phyloP scores from a whole-genome alignment of 2,888 invertebrate species.

The Isotomurus palustris region DNA sequence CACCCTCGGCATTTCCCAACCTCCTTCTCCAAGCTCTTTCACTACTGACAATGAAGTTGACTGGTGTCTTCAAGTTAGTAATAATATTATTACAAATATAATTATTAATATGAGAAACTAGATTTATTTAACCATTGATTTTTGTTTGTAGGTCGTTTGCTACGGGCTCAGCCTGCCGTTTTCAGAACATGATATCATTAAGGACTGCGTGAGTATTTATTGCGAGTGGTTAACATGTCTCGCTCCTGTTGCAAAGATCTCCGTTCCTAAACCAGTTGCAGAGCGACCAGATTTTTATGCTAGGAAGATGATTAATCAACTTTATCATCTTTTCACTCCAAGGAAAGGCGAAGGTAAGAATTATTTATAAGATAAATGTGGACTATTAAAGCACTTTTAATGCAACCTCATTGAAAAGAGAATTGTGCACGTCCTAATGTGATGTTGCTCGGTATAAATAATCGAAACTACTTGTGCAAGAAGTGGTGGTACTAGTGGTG shows the following conservation, averaged over 20 bases:
- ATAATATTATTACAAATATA: not conserved
- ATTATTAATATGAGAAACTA: not conserved
- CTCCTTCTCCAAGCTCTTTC: constrained; percentile 76
- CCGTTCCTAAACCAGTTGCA: constrained; percentile 81
- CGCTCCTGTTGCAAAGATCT: constrained; percentile 74
- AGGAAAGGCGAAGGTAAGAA: constrained; percentile 88
- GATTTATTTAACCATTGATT: not conserved
- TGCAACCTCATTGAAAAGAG: no score
- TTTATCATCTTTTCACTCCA: constrained; percentile 91
- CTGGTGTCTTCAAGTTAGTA: constrained; percentile 63
- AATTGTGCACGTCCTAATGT: no score
- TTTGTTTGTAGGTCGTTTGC: constrained; percentile 71
- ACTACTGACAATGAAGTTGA: constrained; percentile 69
- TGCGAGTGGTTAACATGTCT: constrained; percentile 94
- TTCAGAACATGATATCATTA: constrained; percentile 86
- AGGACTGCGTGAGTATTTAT: constrained; percentile 93
- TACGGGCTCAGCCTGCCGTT: constrained; percentile 86
- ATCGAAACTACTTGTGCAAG: no score
- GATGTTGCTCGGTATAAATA: no score
- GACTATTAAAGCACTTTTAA: no score
- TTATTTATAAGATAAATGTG: no score
- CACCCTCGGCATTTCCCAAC: constrained; percentile 66
- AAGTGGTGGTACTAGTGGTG: no score
- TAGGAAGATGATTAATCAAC: constrained; percentile 81
- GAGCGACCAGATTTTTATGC: constrained; percentile 88